Conservation (phyloP, 2,113 vertebrate genomes). For the Corydoras sp. region DNA sequence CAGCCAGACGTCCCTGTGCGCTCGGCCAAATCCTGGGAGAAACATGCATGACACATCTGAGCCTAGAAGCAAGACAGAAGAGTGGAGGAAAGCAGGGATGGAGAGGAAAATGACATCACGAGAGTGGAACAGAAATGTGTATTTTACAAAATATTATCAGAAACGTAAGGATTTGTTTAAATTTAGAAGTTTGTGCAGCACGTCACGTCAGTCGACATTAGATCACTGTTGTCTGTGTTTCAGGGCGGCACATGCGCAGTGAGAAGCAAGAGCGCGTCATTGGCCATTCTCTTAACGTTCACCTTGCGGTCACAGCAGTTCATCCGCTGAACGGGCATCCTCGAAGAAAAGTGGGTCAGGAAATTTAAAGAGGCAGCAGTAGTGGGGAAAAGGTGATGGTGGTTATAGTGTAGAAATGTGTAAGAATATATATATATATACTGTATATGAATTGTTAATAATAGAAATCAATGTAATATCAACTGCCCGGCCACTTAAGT, state of each 20-base stretch:
- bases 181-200: too few relatives aligned
- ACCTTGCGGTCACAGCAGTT: conserved; percentile 66
- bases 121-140: background rate
- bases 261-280: conserved; percentile 43
- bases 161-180: too few relatives aligned
- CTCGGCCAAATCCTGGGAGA: background rate
- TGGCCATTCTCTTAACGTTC: conserved; percentile 62
- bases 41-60: conserved; percentile 7
- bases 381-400: background rate
- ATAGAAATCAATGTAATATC: too few relatives aligned
- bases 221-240: background rate
- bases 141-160: too few relatives aligned
- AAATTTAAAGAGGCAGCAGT: conserved; percentile 63
- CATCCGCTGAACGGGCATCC: conserved; percentile 54
- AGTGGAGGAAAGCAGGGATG: background rate
- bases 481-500: too few relatives aligned
- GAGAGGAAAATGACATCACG: conserved; percentile 28
- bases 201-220: background rate
- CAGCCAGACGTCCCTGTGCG: background rate
- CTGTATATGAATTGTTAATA: too few relatives aligned
- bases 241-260: background rate
- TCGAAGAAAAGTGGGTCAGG: conserved; percentile 67
- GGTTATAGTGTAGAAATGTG: background rate
- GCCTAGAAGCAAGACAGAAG: background rate
- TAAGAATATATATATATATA: background rate